Conservation (phyloP, 2,888 invertebrate species). For the Epistrophe grossulariae region DNA sequence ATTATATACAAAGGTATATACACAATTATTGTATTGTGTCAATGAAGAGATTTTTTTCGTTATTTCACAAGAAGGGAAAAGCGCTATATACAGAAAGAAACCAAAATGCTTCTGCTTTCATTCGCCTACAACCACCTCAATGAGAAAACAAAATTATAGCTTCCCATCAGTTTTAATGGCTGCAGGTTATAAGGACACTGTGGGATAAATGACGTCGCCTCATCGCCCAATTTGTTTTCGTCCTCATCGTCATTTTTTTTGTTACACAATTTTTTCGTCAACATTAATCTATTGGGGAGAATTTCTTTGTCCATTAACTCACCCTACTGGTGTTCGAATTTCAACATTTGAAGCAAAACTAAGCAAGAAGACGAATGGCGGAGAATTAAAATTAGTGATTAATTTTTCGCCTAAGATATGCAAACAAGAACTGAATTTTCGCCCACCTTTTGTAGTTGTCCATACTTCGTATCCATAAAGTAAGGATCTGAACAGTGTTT, state of each 20-base stretch:
- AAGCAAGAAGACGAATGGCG: slow-evolving; percentile 46
- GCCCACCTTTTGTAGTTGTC: neutral
- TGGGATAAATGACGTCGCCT: slow-evolving; percentile 73
- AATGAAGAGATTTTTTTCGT: slow-evolving; percentile 69
- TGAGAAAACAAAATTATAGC: slow-evolving; percentile 69
- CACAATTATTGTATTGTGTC: slow-evolving; percentile 71
- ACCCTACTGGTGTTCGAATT: slow-evolving; percentile 52
- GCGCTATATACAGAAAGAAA: slow-evolving; percentile 53
- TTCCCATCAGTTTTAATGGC: slow-evolving; percentile 75
- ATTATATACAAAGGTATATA: too few relatives aligned
- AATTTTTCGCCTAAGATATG: slow-evolving; percentile 64
- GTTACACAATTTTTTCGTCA: slow-evolving; percentile 49
- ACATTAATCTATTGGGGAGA: slow-evolving; percentile 59
- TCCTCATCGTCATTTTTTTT: slow-evolving; percentile 63
- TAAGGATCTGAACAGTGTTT: too few relatives aligned
- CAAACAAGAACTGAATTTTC: slow-evolving; percentile 43
- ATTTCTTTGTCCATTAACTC: slow-evolving; percentile 59
- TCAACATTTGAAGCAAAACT: slow-evolving; percentile 58
- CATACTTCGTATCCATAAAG: too few relatives aligned
- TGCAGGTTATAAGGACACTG: slow-evolving; percentile 73
- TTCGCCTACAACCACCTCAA: slow-evolving; percentile 8
- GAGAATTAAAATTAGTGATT: slow-evolving; percentile 68
- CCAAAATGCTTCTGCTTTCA: slow-evolving; percentile 63
- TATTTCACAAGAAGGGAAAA: slow-evolving; percentile 33
- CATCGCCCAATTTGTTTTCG: slow-evolving; percentile 75